Evolutionary conservation across 2,888 invertebrate genomes (phyloP), one percentile per base, ranked within the genome.

Genomic region (Gortyna flavago): DNA sequence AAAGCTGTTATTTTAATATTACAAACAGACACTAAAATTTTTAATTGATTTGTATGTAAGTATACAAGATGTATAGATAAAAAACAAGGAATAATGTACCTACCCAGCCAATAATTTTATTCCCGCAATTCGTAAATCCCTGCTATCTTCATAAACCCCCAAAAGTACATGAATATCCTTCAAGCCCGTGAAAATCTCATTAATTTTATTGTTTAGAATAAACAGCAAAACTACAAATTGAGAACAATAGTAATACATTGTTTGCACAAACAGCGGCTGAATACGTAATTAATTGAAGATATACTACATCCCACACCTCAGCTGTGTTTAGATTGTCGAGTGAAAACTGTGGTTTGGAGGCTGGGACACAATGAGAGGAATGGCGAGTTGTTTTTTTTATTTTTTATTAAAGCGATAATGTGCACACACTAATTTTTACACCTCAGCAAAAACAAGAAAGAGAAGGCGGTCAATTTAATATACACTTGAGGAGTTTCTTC

Each of bases 271-370:
- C 74, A 67, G 72, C 57, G 68, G 62, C 72, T 79, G 79, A 68
- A 86, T 84, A 73, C 72, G 71, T 79, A 86, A 86, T 79, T 71
- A 83, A 86, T 79, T 79, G 64, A 44, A 84, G 66, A 75, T 67
- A 72, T 59, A 66, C 57, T 71, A 77, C 72, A 83, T 44, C 16
- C 21, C 25, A 25, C 62, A 62, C 35, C 72, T 85, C 72, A 64
- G 70, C 75, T 70, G 61, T 71, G 68, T 75, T 75, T 70, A 41
- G 25, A 79, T 72, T 67, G 72, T 29, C 25, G 29, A 75, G 29
- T 64, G 83, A 75, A 78, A 71, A 69, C 44, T 66, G 83, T n/a
- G 75, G 84, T 78, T 66, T 69, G 29, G 8, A 8, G 65, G 4
- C 9, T n/a, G 25, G 7, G 48, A 18, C 13, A 72, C 65, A 84